phyloP scores from a whole-genome alignment of 2,888 invertebrate genomes.

The Eulithis prunata region DNA sequence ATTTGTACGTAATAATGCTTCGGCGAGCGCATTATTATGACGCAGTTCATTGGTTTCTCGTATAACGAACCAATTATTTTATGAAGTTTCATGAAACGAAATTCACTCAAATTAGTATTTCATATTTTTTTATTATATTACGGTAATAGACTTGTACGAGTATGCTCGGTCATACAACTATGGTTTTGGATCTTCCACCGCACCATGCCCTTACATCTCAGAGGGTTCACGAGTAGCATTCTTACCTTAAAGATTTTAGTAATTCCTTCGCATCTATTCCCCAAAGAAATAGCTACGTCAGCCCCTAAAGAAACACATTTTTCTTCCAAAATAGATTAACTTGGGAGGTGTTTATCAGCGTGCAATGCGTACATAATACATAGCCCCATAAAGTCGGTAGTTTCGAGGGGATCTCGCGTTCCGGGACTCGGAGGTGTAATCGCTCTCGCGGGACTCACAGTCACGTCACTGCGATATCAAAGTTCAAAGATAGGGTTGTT shows the following conservation, averaged over 20 bases:
- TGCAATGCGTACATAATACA: slow-evolving; percentile 43
- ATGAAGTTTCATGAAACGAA: slow-evolving; percentile 11
- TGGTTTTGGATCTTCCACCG: too few relatives aligned
- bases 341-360: slow-evolving; percentile 45
- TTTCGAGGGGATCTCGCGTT: slow-evolving; percentile 34
- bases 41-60: slow-evolving; percentile 23
- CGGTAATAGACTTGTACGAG: too few relatives aligned
- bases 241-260: background rate
- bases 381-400: slow-evolving; percentile 41
- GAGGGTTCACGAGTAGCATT: background rate
- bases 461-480: slow-evolving; percentile 45
- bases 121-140: background rate
- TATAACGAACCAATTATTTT: slow-evolving; percentile 14
- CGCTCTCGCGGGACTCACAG: slow-evolving; percentile 47
- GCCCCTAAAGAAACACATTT: slow-evolving; percentile 43
- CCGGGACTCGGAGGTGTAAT: slow-evolving; percentile 45
- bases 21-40: slow-evolving; percentile 6
- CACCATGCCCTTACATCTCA: too few relatives aligned
- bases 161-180: too few relatives aligned
- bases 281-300: slow-evolving; percentile 28
- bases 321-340: slow-evolving; percentile 43
- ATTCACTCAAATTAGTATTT: background rate
- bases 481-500: slow-evolving; percentile 18
- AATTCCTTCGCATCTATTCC: slow-evolving; percentile 19
- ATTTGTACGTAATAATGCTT: slow-evolving; percentile 25